Conservation (phyloP, 2,888 invertebrate species). For the Calameuta filiformis region DNA sequence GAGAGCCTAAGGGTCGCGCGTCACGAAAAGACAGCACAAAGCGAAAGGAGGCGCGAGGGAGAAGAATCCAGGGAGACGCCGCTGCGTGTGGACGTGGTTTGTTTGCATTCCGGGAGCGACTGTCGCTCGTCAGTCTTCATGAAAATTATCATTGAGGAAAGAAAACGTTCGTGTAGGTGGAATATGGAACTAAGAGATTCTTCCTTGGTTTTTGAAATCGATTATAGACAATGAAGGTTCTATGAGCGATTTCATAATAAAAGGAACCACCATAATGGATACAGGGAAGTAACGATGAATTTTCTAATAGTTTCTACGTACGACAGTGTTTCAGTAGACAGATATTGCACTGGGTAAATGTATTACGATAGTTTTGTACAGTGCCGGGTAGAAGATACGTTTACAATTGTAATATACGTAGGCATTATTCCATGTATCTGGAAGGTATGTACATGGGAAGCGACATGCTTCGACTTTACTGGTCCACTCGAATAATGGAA, state of each 20-base stretch:
- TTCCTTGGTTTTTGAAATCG: too few relatives aligned
- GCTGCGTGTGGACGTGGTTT: constrained; percentile 31
- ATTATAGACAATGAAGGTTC: not conserved
- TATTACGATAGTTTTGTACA: not conserved
- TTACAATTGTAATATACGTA: not conserved
- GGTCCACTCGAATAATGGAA: constrained; percentile 21
- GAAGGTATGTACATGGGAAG: not conserved
- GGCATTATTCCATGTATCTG: not conserved
- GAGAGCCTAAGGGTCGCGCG: not conserved
- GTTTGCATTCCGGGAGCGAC: constrained; percentile 45
- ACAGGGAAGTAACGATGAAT: not conserved
- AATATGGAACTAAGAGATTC: not conserved
- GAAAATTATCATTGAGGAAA: constrained; percentile 13
- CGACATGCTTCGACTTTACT: not conserved
- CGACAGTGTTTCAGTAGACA: not conserved
- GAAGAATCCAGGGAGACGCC: constrained; percentile 13
- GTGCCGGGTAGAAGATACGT: not conserved
- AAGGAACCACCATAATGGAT: not conserved
- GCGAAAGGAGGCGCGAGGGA: constrained; percentile 14
- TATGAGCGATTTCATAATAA: not conserved
- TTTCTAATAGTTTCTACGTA: not conserved
- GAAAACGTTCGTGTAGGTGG: not conserved
- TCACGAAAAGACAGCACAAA: constrained; percentile 1
- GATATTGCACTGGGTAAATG: not conserved
- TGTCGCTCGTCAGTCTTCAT: constrained; percentile 36